phyloP scores from a whole-genome alignment of 2,888 invertebrate species.

The Steinernema hermaphroditum region DNA sequence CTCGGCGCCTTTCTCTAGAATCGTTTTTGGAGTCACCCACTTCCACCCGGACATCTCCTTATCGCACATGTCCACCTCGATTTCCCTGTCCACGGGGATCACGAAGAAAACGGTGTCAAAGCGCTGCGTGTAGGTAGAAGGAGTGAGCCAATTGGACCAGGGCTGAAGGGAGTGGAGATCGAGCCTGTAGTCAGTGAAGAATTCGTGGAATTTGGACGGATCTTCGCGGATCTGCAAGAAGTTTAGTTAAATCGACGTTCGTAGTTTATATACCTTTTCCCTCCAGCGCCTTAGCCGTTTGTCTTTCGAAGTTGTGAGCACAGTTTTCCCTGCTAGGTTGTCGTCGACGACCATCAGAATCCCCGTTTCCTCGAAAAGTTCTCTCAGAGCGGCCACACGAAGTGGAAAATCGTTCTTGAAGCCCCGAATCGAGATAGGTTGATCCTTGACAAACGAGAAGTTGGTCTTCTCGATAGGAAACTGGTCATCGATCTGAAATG shows the following conservation, averaged over 20 bases:
- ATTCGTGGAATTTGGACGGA: slow-evolving; percentile 36
- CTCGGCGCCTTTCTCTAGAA: slow-evolving; percentile 42
- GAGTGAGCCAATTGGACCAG: slow-evolving; percentile 63
- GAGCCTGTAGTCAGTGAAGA: slow-evolving; percentile 31
- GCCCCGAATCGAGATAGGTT: slow-evolving; percentile 24
- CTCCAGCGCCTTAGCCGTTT: slow-evolving; percentile 45
- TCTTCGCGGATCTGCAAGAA: slow-evolving; percentile 36
- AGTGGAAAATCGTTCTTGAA: slow-evolving; percentile 41
- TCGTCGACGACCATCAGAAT: slow-evolving; percentile 49
- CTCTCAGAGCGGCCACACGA: slow-evolving; percentile 49
- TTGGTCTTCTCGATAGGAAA: slow-evolving; percentile 50
- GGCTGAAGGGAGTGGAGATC: slow-evolving; percentile 49
- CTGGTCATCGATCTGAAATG: slow-evolving; percentile 33
- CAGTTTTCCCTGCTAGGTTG: slow-evolving; percentile 22
- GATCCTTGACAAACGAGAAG: slow-evolving; percentile 31
- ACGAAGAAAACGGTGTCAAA: slow-evolving; percentile 59
- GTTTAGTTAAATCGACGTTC: neutral
- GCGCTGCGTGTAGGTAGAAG: slow-evolving; percentile 39
- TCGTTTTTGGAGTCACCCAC: slow-evolving; percentile 42
- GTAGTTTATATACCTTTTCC: slow-evolving; percentile 38
- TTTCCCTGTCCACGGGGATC: slow-evolving; percentile 44
- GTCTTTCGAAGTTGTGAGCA: slow-evolving; percentile 41
- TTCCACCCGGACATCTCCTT: slow-evolving; percentile 44
- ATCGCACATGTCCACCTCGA: slow-evolving; percentile 32
- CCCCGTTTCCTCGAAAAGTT: slow-evolving; percentile 65